Conservation (phyloP, 2,113 vertebrate species). For the Gopherus flavomarginatus region DNA sequence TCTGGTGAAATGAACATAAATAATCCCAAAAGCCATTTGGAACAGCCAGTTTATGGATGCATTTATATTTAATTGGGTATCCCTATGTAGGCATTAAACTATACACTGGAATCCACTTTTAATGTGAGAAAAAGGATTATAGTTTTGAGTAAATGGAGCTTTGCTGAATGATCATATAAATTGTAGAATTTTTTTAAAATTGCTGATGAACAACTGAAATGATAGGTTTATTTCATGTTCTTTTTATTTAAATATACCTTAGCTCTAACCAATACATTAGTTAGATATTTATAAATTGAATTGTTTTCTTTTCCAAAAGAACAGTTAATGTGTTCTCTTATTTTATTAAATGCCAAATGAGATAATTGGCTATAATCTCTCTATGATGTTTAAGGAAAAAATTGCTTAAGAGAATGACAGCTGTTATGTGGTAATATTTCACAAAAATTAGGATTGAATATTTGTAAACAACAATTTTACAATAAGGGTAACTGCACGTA, state of each 20-base stretch:
- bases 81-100: background rate
- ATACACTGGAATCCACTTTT: background rate
- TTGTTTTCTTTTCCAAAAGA: background rate
- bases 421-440: background rate
- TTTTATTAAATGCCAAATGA: background rate
- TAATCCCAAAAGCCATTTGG: background rate
- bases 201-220: background rate
- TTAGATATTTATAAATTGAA: background rate
- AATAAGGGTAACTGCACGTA: background rate
- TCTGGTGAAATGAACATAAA: background rate
- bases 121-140: background rate
- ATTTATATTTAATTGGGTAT: background rate
- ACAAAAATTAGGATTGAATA: background rate
- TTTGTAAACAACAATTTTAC: background rate
- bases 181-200: background rate
- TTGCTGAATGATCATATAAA: background rate
- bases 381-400: background rate
- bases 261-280: background rate
- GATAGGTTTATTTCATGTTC: background rate
- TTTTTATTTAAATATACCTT: background rate
- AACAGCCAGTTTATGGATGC: background rate
- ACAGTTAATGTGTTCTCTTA: background rate
- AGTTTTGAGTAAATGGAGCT: background rate
- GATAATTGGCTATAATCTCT: background rate
- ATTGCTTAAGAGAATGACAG: background rate